Base-by-base conservation (phyloP, 2,888 invertebrate genomes). In the Lasioglossum vierecki region DNA sequence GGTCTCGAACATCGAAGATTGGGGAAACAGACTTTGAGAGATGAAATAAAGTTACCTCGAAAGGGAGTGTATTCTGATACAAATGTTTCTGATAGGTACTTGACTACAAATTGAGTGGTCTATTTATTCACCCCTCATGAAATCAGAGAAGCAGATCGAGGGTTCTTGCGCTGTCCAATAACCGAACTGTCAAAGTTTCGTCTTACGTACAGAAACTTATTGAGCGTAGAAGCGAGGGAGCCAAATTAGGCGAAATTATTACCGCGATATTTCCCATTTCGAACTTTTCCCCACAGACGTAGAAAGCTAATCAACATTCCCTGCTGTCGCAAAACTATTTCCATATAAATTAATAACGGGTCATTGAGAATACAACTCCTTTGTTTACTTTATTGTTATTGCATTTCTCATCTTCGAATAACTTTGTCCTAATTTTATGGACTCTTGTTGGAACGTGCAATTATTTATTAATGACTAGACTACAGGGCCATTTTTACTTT, bases 51-150 rank as follows among this genome's bases (percentile, higher is more conserved):
- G 26, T 68, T 9, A 26, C 44, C 13, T 71, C 15, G 44, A n/a
- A n/a, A 26, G 41, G 70, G 41, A 41, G 35, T 71, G 26, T 44
- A 41, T 71, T 71, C 44, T 41, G 70, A 44, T 44, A 71, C 70
- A n/a, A 76, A 30, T 22, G 63, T 73, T 49, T 9, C 53, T 30
- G 49, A 53, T 35, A 66, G 46, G 60, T 39, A 30, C 46, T 66
- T 11, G 30, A 66, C 30, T 22, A 30, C 30, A 76, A 63, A 76
- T 76, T 46, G 63, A 46, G 30, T 39, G 18, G 44, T 46, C 60
- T 66, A 66, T 66, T 76, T 76, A 76, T 76, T 63, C 76, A 76
- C 76, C 76, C 63, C 66, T 39, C 26, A 26, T 6, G 63, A 76
- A 76, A 66, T 66, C 44, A 41, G 11, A 30, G 35, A 6, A 46